Conservation (phyloP, 2,888 invertebrate species). For the Malthinus seriepunctatus region DNA sequence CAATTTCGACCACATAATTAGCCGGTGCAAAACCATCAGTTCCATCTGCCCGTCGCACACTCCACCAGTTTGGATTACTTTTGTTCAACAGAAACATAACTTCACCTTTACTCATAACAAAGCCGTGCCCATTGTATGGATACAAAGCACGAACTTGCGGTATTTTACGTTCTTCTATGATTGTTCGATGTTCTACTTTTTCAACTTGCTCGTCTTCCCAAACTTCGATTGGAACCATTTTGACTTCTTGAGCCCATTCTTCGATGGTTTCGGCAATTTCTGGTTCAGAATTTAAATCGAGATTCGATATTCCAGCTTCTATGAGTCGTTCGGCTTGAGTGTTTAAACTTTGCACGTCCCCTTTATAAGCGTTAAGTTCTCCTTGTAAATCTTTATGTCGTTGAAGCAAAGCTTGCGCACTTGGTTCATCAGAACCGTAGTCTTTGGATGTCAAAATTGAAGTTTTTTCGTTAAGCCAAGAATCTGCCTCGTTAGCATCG, state of each 20-base stretch:
- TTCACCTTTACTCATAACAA: conserved; percentile 90
- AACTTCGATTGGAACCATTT: conserved; percentile 84
- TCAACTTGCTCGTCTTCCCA: conserved; percentile 92
- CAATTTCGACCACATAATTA: conserved; percentile 92
- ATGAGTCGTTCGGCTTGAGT: conserved; percentile 78
- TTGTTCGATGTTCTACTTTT: conserved; percentile 80
- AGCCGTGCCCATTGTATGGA: conserved; percentile 90
- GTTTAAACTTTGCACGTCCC: conserved; percentile 78
- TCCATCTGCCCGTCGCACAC: conserved; percentile 85
- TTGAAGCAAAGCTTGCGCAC: conserved; percentile 84
- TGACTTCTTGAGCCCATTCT: conserved; percentile 51
- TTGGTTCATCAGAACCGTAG: conserved; percentile 89
- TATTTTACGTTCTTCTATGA: conserved; percentile 82
- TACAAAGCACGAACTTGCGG: conserved; percentile 88
- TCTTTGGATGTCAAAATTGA: conserved; percentile 88
- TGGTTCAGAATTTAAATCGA: conserved; percentile 68
- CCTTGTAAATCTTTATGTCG: conserved; percentile 86
- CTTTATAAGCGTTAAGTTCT: conserved; percentile 85
- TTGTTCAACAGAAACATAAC: conserved; percentile 89
- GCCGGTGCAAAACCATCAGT: conserved; percentile 97
- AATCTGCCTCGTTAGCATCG: conserved; percentile 97
- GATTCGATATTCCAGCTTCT: conserved; percentile 73
- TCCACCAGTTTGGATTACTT: conserved; percentile 99
- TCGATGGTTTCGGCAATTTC: conserved; percentile 64
- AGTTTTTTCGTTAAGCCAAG: conserved; percentile 96